A percentile compares a stretch with the other conserved stretches of the same genome.
Conservation (phyloP, 2,797 vertebrate species). For the Eospalax fontanierii region DNA sequence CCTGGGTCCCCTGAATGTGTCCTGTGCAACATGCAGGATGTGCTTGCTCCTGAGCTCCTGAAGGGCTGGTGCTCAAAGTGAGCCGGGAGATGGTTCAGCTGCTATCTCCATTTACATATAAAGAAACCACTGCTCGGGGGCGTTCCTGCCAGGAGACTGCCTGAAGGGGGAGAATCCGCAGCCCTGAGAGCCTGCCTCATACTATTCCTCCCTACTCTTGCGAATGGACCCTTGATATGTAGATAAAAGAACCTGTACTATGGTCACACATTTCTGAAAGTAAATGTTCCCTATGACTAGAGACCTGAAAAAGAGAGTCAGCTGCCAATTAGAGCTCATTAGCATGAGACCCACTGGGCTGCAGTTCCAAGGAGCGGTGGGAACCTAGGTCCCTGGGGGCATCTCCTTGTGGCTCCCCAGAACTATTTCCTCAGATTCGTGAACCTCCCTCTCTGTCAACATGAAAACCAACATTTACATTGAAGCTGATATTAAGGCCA, state of each 20-base stretch:
- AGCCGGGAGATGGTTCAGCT: not conserved
- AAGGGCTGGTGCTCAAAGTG: not conserved
- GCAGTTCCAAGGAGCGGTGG: not conserved
- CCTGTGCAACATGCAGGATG: not conserved
- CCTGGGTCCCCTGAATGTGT: not conserved
- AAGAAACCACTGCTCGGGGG: not conserved
- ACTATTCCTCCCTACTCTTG: not conserved
- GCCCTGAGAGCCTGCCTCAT: not conserved
- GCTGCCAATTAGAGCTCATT: conserved; percentile 15
- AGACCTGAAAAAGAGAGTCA: conserved; percentile 27
- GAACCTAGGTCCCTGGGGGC: not conserved
- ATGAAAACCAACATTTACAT: conserved; percentile 63
- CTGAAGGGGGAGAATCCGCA: not conserved
- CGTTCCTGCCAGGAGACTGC: not conserved
- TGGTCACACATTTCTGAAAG: not conserved
- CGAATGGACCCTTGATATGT: not conserved
- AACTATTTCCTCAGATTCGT: not conserved
- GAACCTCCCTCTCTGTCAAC: not conserved
- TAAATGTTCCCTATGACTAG: not conserved
- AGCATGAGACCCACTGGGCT: not conserved
- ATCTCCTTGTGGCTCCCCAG: conserved; percentile 34
- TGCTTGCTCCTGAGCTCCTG: not conserved
- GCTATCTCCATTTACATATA: not conserved
- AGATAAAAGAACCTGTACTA: not conserved
- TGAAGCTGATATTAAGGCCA: conserved; percentile 67